Percentiles rank a stretch among this genome's conserved stretches.
Conservation (phyloP, 1,140 invertebrate genomes). For the Aphelinus certus region DNA sequence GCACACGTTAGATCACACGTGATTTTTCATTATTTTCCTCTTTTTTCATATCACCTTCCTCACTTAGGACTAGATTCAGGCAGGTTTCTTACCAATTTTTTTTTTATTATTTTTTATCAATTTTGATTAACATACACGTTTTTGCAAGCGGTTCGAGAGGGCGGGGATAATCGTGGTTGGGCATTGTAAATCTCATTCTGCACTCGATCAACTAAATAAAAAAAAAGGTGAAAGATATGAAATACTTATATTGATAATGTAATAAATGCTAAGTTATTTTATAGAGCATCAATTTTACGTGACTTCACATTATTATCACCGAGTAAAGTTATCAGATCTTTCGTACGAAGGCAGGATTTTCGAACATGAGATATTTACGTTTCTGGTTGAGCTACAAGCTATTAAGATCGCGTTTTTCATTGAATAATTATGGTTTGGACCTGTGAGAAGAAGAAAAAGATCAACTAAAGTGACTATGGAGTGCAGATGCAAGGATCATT, state of each 20-base stretch:
- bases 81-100: slow-evolving; percentile 40
- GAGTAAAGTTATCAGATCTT: slow-evolving; percentile 35
- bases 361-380: slow-evolving; percentile 1
- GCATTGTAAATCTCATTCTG: slow-evolving; percentile 1
- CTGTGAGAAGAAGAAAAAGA: background rate
- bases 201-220: slow-evolving; percentile 7
- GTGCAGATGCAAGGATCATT: slow-evolving; percentile 17
- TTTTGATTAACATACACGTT: slow-evolving; percentile 3
- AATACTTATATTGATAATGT: slow-evolving; percentile 8
- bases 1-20: slow-evolving; percentile 13
- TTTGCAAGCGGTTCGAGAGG: slow-evolving; percentile 28
- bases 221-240: slow-evolving; percentile 6
- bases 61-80: slow-evolving; percentile 51
- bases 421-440: background rate
- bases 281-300: slow-evolving; percentile 12
- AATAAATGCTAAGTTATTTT: slow-evolving; percentile 20
- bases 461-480: slow-evolving; percentile 16
- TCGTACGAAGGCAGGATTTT: slow-evolving; percentile 34
- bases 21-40: slow-evolving; percentile 31
- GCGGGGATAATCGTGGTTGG: background rate
- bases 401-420: slow-evolving; percentile 1
- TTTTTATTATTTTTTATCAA: slow-evolving; percentile 18
- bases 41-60: slow-evolving; percentile 24
- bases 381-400: background rate
- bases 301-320: slow-evolving; percentile 24